A percentile compares a stretch with the other conserved stretches of the same genome.
These are phyloP conservation scores for Adelges cooleyi DNA, from an alignment of 1,140 invertebrate genomes.

Conservation along the genomic window DNA sequence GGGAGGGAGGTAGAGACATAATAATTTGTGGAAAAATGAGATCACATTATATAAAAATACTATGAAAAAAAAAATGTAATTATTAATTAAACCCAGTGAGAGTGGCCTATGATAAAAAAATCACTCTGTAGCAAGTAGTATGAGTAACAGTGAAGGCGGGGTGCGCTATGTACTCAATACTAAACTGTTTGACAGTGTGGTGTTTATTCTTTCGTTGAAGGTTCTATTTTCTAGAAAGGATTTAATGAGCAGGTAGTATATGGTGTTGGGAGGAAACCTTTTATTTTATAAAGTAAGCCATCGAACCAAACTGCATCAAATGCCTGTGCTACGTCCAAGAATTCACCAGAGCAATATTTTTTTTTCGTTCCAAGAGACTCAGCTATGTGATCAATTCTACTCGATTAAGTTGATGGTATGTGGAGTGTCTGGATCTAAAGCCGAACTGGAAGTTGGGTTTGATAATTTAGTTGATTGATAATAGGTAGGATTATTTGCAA, in stretches of 20 bases:
- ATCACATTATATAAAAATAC: no score
- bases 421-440: slow-evolving; percentile 4
- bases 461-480: not conserved
- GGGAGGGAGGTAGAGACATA: no score
- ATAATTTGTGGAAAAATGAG: no score
- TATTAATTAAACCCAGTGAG: no score
- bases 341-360: slow-evolving; percentile 33
- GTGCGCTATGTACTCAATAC: no score
- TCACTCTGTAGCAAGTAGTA: no score
- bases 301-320: slow-evolving; percentile 37
- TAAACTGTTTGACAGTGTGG: not conserved
- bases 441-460: slow-evolving; percentile 29
- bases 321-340: slow-evolving; percentile 36
- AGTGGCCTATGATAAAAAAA: no score
- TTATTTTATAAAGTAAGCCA: slow-evolving; percentile 35
- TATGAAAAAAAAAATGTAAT: no score
- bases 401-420: slow-evolving; percentile 13
- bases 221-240: slow-evolving; percentile 9
- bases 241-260: not conserved
- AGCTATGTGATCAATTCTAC: not conserved
- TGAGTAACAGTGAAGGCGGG: no score
- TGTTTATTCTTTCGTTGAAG: slow-evolving; percentile 13
- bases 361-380: slow-evolving; percentile 8
- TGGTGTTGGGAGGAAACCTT: not conserved
- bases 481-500: slow-evolving; percentile 28